A percentile compares a stretch with the other conserved stretches of the same genome.
These are phyloP conservation scores for Larimichthys polyactis DNA, from an alignment of 2,113 vertebrate species.

Conservation along the genomic window DNA sequence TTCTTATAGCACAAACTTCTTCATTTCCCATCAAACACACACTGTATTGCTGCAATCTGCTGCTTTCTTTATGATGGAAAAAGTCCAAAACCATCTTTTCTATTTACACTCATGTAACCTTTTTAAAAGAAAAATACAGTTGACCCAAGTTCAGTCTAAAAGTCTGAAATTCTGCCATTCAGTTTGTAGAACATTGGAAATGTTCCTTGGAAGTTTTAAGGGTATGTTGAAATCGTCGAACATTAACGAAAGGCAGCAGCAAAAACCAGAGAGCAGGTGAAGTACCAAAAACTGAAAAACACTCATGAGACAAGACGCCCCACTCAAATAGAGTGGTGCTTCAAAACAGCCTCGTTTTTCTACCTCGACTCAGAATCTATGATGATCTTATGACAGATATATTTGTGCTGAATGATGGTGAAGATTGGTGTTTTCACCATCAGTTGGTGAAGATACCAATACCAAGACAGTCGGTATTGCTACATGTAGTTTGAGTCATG, in stretches of 20 bases:
- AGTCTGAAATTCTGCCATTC: conserved; percentile 1
- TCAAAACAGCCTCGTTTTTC: conserved; percentile 33
- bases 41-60: neutral
- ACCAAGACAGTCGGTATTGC: no score
- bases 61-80: neutral
- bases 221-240: neutral
- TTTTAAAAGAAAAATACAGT: neutral
- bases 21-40: no score
- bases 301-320: conserved; percentile 20
- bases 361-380: neutral
- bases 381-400: no score
- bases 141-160: neutral
- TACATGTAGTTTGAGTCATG: neutral
- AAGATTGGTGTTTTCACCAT: neutral
- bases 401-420: neutral
- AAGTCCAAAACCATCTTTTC: neutral
- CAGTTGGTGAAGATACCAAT: no score
- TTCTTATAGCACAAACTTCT: no score
- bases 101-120: neutral
- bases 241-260: neutral
- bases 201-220: neutral
- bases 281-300: conserved; percentile 37
- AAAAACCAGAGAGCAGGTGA: neutral
- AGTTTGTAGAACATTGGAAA: neutral
- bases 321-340: conserved; percentile 28